These are phyloP conservation scores for Poeciliopsis gracilis DNA, from an alignment of 2,797 vertebrate genomes.

Conservation along the genomic window DNA sequence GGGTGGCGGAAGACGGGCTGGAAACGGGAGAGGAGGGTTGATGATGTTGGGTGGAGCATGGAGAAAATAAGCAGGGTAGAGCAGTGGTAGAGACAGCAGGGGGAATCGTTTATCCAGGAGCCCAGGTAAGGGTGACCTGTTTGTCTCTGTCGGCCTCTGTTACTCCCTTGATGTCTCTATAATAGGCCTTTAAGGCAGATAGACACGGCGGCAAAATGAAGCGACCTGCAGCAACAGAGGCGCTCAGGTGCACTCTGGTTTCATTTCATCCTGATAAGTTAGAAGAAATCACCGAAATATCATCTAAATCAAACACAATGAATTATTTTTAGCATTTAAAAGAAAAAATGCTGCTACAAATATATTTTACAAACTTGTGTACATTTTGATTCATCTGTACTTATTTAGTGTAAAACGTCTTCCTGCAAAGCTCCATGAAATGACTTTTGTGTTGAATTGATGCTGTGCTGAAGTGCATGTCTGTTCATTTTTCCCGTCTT, in stretches of 20 bases:
- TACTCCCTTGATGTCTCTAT: slow-evolving; percentile 74
- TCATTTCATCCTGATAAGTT: slow-evolving; percentile 32
- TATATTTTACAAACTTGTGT: not conserved
- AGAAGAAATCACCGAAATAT: slow-evolving; percentile 47
- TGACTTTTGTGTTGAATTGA: not conserved
- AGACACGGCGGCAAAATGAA: slow-evolving; percentile 56
- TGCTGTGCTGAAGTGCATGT: not conserved
- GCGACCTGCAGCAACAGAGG: slow-evolving; percentile 30
- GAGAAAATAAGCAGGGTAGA: slow-evolving; percentile 42
- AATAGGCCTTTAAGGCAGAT: slow-evolving; percentile 64
- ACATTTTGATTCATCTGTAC: not conserved
- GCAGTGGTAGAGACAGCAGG: slow-evolving; percentile 47
- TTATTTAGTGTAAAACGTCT: not conserved
- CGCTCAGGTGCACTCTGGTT: slow-evolving; percentile 29
- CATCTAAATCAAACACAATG: slow-evolving; percentile 41
- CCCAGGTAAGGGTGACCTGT: slow-evolving; percentile 77
- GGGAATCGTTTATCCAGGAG: slow-evolving; percentile 67
- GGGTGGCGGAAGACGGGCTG: slow-evolving; percentile 23
- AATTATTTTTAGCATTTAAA: not conserved
- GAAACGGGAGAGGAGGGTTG: slow-evolving; percentile 31
- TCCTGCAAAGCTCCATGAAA: not conserved
- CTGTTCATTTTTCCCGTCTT: not conserved
- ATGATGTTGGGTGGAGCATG: slow-evolving; percentile 30
- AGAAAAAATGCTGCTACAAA: not conserved
- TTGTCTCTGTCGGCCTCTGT: slow-evolving; percentile 73